Evolutionary conservation across 2,113 vertebrate species (phyloP).

Genomic region (Megaleporinus macrocephalus): DNA sequence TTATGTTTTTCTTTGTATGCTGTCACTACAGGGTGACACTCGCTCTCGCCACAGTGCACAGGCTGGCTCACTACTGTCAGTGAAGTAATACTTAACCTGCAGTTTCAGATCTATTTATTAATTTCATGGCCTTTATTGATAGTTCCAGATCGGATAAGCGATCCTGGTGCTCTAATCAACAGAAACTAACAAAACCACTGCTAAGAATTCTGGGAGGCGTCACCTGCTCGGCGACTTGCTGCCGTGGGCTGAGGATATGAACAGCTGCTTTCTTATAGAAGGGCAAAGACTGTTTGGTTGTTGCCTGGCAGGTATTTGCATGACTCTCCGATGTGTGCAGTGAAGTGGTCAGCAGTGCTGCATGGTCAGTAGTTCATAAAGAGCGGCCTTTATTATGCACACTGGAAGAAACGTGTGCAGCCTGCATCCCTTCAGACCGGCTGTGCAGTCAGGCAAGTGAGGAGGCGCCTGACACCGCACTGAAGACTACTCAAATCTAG

Average conservation of each 20-base stretch:
- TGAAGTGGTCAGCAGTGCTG: conserved; percentile 20
- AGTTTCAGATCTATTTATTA: no score
- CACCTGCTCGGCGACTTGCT: not conserved
- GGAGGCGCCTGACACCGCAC: not conserved
- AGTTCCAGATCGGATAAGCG: no score
- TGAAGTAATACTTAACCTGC: no score
- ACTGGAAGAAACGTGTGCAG: not conserved
- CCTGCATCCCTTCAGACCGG: not conserved
- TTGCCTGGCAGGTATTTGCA: conserved; percentile 12
- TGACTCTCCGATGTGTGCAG: conserved; percentile 25
- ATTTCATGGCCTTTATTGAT: no score
- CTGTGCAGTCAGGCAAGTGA: conserved; percentile 21
- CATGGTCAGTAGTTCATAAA: conserved; percentile 38
- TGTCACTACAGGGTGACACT: no score
- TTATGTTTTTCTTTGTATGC: no score
- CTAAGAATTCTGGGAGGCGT: not conserved
- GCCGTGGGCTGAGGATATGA: not conserved
- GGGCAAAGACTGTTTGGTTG: not conserved
- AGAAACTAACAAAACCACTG: no score
- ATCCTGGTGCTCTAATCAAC: no score
- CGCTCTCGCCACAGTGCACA: no score
- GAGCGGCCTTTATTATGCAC: conserved; percentile 15
- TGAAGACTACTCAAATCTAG: not conserved
- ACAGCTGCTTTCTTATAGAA: conserved; percentile 18
- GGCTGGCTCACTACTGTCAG: no score